Evolutionary conservation across 1,140 invertebrate species (phyloP).

Genomic region (Muscidifurax raptorellus): DNA sequence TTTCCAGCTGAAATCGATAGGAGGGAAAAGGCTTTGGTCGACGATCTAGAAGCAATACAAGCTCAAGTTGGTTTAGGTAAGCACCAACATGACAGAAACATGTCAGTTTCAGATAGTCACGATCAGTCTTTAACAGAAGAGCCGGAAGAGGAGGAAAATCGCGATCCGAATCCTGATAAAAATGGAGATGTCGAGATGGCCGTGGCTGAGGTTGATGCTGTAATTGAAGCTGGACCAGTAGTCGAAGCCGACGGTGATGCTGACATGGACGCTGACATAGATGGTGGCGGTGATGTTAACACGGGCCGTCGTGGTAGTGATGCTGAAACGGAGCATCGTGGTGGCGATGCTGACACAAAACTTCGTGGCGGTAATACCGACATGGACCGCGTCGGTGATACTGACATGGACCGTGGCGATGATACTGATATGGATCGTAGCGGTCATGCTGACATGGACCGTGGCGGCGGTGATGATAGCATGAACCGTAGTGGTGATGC

Average conservation of each 20-base stretch:
- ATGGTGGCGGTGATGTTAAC: neutral
- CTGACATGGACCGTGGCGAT: neutral
- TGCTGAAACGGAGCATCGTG: too few species aligned
- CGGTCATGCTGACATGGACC: neutral
- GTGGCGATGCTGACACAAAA: too few species aligned
- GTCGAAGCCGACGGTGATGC: conserved; percentile 6
- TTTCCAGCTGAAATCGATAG: conserved; percentile 73
- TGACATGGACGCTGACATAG: neutral
- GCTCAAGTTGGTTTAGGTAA: conserved; percentile 66
- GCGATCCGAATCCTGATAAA: conserved; percentile 73
- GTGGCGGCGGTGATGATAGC: neutral
- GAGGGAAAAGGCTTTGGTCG: conserved; percentile 73
- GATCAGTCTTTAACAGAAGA: conserved; percentile 60
- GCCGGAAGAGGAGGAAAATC: conserved; percentile 71
- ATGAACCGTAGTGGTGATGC: too few species aligned
- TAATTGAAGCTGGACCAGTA: neutral
- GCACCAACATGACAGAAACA: conserved; percentile 63
- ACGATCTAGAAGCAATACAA: conserved; percentile 72
- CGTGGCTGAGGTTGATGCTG: neutral
- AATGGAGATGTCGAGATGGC: conserved; percentile 48
- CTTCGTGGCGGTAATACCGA: too few species aligned
- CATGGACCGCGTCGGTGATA: too few species aligned
- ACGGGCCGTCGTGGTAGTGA: too few species aligned
- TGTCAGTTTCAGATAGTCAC: conserved; percentile 53
- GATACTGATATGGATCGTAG: conserved; percentile 14